phyloP scores from a whole-genome alignment of 2,797 vertebrate genomes.

The Phylloscopus collybita region DNA sequence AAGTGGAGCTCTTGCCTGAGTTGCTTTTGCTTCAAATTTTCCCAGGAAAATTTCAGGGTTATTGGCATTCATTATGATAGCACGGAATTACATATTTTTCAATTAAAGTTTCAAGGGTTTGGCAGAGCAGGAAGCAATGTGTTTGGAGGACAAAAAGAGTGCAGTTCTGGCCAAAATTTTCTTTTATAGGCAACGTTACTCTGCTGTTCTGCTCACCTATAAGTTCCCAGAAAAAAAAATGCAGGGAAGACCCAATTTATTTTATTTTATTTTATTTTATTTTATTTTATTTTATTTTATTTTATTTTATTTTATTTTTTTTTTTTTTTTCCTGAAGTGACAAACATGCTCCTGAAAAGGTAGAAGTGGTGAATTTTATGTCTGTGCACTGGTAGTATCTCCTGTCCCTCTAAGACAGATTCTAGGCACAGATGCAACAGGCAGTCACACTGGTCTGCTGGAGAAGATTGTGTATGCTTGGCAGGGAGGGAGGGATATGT shows the following conservation, averaged over 20 bases:
- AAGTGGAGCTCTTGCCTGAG: not conserved
- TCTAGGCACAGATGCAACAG: not conserved
- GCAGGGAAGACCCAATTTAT: too few relatives aligned
- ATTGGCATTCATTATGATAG: not conserved
- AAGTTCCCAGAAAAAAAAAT: not conserved
- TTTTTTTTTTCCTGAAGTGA: not conserved
- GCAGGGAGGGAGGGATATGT: not conserved
- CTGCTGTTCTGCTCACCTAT: not conserved
- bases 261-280: accelerated
- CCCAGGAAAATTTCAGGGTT: not conserved
- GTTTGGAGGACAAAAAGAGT: not conserved
- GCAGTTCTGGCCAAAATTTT: not conserved
- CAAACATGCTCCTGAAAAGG: not conserved
- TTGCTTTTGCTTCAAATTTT: not conserved
- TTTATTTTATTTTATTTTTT: too few relatives aligned
- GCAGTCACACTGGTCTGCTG: not conserved
- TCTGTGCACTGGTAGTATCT: not conserved
- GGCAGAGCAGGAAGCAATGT: not conserved
- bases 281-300: not conserved
- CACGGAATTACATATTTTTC: not conserved
- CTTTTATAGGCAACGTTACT: not conserved
- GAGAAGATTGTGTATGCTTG: not conserved
- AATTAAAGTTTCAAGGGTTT: not conserved
- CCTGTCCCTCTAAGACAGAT: not conserved
- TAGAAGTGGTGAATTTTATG: not conserved